Percentiles rank a stretch among this genome's conserved stretches.
Conservation (phyloP, 2,797 vertebrate genomes). For the Rhinoraja longicauda region DNA sequence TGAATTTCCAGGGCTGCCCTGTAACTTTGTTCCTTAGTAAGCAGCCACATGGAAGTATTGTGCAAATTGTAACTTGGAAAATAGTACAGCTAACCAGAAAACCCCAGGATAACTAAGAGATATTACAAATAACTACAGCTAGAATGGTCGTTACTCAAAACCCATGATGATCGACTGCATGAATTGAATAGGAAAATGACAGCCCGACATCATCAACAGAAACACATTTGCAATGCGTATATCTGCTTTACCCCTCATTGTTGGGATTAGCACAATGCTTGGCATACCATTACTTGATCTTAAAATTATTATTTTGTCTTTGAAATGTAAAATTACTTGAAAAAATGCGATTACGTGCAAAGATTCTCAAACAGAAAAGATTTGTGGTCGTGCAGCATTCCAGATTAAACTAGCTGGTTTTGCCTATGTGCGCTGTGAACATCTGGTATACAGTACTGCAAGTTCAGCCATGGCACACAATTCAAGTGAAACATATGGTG, state of each 20-base stretch:
- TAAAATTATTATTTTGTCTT: conserved; percentile 16
- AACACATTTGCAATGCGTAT: neutral
- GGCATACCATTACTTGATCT: conserved; percentile 1
- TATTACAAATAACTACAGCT: neutral
- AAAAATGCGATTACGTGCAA: conserved; percentile 5
- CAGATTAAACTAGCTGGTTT: conserved; percentile 18
- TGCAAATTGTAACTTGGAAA: neutral
- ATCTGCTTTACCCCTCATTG: conserved; percentile 8
- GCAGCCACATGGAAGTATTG: neutral
- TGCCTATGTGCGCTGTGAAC: conserved; percentile 41
- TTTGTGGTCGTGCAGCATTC: conserved; percentile 32
- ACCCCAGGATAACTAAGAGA: neutral
- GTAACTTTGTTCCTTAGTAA: conserved; percentile 12
- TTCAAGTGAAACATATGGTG: conserved; percentile 40
- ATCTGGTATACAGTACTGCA: conserved; percentile 39
- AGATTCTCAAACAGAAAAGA: conserved; percentile 14
- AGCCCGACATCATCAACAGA: neutral
- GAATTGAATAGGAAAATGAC: conserved; percentile 6
- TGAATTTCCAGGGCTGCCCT: neutral
- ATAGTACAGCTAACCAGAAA: neutral
- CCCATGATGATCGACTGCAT: neutral
- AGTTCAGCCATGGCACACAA: conserved; percentile 41
- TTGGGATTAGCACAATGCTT: neutral
- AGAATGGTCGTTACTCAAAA: conserved; percentile 5
- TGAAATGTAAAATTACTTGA: conserved; percentile 1